Evolutionary conservation across 2,888 invertebrate genomes (phyloP).

Genomic region (Coleophora flavipennella): DNA sequence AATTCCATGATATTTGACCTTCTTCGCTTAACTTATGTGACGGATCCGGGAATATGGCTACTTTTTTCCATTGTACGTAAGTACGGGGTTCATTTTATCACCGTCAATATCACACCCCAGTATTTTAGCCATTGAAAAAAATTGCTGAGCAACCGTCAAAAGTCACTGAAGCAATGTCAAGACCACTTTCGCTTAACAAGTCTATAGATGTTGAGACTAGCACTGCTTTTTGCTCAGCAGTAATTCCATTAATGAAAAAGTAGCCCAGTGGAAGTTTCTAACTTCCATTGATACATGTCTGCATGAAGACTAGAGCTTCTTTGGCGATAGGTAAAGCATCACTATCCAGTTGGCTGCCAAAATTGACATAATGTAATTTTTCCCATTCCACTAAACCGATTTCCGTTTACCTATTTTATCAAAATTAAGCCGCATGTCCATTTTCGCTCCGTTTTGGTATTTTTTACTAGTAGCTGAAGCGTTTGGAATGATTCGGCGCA

Average conservation of each 20-base stretch:
- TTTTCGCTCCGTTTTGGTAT: conserved; percentile 1
- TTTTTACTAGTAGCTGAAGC: conserved; percentile 7
- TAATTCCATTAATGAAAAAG: conserved; percentile 5
- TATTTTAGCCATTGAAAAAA: neutral
- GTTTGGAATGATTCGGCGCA: conserved; percentile 7
- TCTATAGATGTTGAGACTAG: conserved; percentile 2
- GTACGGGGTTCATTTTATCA: neutral
- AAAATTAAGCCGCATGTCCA: conserved; percentile 4
- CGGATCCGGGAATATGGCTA: neutral
- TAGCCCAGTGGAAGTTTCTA: conserved; percentile 12
- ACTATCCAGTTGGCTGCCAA: neutral
- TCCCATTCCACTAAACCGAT: conserved; percentile 7
- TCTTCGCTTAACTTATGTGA: neutral
- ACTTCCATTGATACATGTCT: conserved; percentile 5
- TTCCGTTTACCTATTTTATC: conserved; percentile 8
- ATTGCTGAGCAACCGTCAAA: conserved; percentile 7
- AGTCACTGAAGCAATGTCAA: conserved; percentile 2
- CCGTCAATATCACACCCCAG: neutral
- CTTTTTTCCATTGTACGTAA: neutral
- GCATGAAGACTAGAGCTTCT: no score
- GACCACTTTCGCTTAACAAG: conserved; percentile 2
- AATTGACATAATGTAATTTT: conserved; percentile 6
- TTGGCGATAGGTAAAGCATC: conserved; percentile 6
- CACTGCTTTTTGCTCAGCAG: conserved; percentile 3
- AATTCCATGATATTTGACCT: conserved; percentile 5